Evolutionary conservation across 2,888 invertebrate species (phyloP).

Genomic region (Chloroclystis v-ata): DNA sequence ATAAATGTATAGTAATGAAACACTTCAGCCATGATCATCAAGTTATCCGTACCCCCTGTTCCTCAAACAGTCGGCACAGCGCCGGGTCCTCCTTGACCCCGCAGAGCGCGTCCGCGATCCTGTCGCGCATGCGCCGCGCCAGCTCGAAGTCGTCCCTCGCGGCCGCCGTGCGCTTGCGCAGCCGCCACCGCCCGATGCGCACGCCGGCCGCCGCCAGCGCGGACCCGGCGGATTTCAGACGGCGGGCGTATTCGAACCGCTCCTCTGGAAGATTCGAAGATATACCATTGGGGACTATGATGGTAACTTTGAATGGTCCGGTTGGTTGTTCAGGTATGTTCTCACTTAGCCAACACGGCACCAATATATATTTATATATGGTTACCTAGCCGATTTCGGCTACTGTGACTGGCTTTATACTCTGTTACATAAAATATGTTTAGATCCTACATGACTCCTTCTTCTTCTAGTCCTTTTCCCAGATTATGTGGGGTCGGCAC

Average conservation of each 20-base stretch:
- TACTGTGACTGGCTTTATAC: too few relatives aligned
- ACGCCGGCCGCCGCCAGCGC: slow-evolving; percentile 92
- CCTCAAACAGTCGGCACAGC: slow-evolving; percentile 87
- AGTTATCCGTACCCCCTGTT: slow-evolving; percentile 82
- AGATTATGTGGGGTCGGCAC: too few relatives aligned
- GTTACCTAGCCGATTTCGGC: too few relatives aligned
- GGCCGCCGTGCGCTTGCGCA: slow-evolving; percentile 95
- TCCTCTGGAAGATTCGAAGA: slow-evolving; percentile 81
- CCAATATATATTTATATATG: too few relatives aligned
- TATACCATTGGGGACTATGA: neutral
- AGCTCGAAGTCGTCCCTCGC: slow-evolving; percentile 95
- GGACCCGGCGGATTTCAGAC: slow-evolving; percentile 90
- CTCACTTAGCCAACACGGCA: too few relatives aligned
- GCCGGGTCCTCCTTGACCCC: slow-evolving; percentile 86
- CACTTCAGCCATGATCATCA: too few relatives aligned
- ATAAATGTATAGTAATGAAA: too few relatives aligned
- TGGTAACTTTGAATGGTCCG: too few relatives aligned
- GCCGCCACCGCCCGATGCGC: slow-evolving; percentile 91
- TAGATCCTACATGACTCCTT: too few relatives aligned
- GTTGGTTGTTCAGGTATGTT: too few relatives aligned
- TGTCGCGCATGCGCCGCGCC: slow-evolving; percentile 91
- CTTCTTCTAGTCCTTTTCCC: too few relatives aligned
- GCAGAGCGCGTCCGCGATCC: slow-evolving; percentile 90
- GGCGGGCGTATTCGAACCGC: slow-evolving; percentile 95
- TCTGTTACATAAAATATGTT: too few relatives aligned